A percentile compares a stretch with the other conserved stretches of the same genome.
Conservation (phyloP, 2,113 vertebrate species). For the Lanius collurio region DNA sequence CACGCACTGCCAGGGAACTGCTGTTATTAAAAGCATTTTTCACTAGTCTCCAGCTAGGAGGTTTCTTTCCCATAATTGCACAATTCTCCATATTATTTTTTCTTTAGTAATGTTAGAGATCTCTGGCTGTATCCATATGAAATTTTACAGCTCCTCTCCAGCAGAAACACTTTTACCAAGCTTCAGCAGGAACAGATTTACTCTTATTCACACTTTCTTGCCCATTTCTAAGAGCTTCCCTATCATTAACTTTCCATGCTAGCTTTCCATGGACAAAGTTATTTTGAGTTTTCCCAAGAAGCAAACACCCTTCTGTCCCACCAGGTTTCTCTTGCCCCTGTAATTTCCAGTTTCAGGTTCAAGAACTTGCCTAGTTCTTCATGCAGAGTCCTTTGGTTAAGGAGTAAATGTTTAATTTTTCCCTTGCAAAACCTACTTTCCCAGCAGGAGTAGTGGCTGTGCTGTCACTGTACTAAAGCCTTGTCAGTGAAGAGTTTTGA, state of each 20-base stretch:
- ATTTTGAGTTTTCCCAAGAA: background rate
- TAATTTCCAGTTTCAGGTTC: background rate
- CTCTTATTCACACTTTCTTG: background rate
- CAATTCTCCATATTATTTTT: background rate
- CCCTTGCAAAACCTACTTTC: background rate
- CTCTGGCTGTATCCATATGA: background rate
- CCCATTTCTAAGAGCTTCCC: background rate
- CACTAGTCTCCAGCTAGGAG: background rate
- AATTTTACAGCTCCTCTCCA: background rate
- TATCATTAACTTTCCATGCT: background rate
- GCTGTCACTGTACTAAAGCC: rapidly evolving
- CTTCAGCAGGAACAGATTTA: background rate
- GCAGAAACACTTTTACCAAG: background rate
- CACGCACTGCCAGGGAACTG: background rate
- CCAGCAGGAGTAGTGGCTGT: background rate
- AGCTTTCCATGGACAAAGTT: background rate
- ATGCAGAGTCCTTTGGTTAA: background rate
- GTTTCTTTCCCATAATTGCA: background rate
- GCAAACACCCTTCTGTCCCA: background rate
- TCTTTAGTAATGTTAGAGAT: background rate
- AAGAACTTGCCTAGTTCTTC: background rate
- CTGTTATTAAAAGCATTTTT: background rate
- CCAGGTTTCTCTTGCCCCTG: background rate
- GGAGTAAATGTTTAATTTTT: background rate
- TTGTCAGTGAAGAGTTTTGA: background rate